Evolutionary conservation across 2,113 vertebrate species (phyloP).

Genomic region (Stomatorhinus ivindoensis): DNA sequence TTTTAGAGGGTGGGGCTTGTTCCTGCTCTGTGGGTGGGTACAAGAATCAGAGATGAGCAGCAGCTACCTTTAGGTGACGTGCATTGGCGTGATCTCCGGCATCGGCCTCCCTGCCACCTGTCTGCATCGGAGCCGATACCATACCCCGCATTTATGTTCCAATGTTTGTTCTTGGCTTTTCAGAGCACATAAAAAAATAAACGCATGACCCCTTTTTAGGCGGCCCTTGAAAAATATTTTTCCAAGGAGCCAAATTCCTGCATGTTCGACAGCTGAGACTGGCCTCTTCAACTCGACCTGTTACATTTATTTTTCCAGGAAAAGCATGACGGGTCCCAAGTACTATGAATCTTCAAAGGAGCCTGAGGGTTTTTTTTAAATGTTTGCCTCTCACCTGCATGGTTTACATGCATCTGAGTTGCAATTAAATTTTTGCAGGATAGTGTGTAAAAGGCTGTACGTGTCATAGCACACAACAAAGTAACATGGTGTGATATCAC

Average conservation of each 20-base stretch:
- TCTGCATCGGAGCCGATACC: conserved; percentile 41
- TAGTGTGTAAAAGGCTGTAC: background rate
- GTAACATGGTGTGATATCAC: background rate
- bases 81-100: conserved; percentile 33
- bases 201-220: conserved; percentile 17
- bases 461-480: background rate
- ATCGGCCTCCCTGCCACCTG: conserved; percentile 45
- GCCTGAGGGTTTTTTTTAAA: conserved; percentile 5
- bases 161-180: conserved; percentile 50
- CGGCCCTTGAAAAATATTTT: conserved; percentile 32
- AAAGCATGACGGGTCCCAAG: background rate
- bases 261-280: conserved; percentile 35
- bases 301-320: conserved; percentile 26
- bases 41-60: conserved; percentile 18
- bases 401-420: background rate
- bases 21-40: conserved; percentile 47
- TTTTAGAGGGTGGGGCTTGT: background rate
- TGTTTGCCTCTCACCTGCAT: conserved; percentile 12
- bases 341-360: conserved; percentile 5
- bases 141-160: conserved; percentile 42
- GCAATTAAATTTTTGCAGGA: background rate
- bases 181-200: conserved; percentile 43
- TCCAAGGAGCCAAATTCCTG: conserved; percentile 8
- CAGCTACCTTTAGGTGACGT: conserved; percentile 37
- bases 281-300: conserved; percentile 5